Evolutionary conservation across 2,888 invertebrate species (phyloP), one percentile per base, ranked within the genome.

Genomic region (Subacronicta megacephala): DNA sequence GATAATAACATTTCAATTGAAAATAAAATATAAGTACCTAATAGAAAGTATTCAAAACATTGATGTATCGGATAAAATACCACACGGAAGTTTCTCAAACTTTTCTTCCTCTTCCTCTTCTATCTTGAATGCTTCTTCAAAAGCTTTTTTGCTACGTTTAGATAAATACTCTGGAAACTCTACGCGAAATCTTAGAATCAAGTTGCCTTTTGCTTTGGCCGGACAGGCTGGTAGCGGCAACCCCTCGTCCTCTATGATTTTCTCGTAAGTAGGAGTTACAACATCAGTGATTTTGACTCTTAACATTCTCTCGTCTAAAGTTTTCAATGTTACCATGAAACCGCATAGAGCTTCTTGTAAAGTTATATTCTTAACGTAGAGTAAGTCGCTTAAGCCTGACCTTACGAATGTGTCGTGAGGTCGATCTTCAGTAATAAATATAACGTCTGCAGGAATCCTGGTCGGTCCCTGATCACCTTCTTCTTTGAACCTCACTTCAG

Each of bases 401-500:
- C 97, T 94, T 29, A 93, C 84, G 84, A 96, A 98, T 0, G 88
- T 87, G 0, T 96, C 95, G 80, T 97, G 96, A 0, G 96, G 96
- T 56, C 96, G 95, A 71, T 97, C 97, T 83, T 96, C 95, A 0
- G 95, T 96, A 51, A 96, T 93, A 80, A 97, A 97, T 60, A 97
- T 94, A 0, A 97, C 95, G 82, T 97, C 97, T 20, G 97, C 97
- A 62, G 97, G 96, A 69, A 96, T 96, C 75, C 95, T 95, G 2
- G 96, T 96, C 0, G 97, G 96, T 20, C 96, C 96, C 75, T 97
- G 96, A 85, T 98, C 97, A 0, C 98, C 98, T 87, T 97, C 97
- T 78, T 97, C 96, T 33, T 96, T 95, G 81, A 97, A 98, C 62
- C 95, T 91, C 43, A 97, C 96, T 80, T 96, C 96, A 0, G 97